Percentiles rank a stretch among this genome's conserved stretches.
These are phyloP conservation scores for Blera fallax DNA, from an alignment of 2,888 invertebrate species.

Conservation along the genomic window DNA sequence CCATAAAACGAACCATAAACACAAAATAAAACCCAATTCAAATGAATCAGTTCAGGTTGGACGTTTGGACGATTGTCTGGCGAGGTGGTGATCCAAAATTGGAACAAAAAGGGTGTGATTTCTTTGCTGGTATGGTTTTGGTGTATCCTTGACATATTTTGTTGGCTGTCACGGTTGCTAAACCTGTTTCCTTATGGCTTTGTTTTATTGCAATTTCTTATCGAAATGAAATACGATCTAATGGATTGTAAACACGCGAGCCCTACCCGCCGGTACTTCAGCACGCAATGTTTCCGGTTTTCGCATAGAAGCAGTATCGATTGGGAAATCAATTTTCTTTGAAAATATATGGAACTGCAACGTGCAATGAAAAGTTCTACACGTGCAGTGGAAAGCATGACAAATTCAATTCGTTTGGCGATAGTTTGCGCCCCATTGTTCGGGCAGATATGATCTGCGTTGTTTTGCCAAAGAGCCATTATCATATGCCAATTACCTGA, in stretches of 20 bases:
- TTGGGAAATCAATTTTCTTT: conserved; percentile 3
- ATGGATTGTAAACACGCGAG: conserved; percentile 38
- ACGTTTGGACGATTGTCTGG: background rate
- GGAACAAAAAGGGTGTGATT: conserved; percentile 2
- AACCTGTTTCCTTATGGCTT: conserved; percentile 11
- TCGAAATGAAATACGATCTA: conserved; percentile 43
- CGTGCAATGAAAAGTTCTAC: background rate
- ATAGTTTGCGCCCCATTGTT: background rate
- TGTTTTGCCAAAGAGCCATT: background rate
- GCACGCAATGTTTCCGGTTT: conserved; percentile 41
- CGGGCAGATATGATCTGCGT: background rate
- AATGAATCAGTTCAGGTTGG: background rate
- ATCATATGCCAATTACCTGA: background rate
- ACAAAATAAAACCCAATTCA: background rate
- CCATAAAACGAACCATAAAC: background rate
- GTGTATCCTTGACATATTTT: conserved; percentile 61
- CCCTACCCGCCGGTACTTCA: background rate
- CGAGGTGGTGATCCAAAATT: background rate
- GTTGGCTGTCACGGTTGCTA: conserved; percentile 38
- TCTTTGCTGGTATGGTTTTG: background rate
- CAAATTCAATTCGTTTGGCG: background rate
- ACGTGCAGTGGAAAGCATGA: background rate
- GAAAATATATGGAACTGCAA: background rate
- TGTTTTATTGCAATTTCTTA: conserved; percentile 33
- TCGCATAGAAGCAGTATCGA: background rate